phyloP scores from a whole-genome alignment of 2,888 invertebrate genomes.

The Gymnosoma rotundatum region DNA sequence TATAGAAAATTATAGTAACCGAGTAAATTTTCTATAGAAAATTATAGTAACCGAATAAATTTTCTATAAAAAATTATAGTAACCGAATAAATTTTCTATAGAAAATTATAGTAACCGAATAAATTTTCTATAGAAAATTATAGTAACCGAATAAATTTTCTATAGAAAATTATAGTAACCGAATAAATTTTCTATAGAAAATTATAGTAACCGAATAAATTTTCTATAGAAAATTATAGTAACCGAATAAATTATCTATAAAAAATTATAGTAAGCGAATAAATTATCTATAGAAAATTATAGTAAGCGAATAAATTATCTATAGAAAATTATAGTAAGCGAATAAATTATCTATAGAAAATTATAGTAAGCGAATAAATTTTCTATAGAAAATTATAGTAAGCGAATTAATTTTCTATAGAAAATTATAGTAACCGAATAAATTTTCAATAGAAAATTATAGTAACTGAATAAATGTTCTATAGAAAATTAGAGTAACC shows the following conservation, averaged over 20 bases:
- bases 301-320: background rate
- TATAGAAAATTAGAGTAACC: too few species aligned
- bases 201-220: background rate
- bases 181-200: background rate
- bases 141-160: background rate
- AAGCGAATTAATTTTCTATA: too few species aligned
- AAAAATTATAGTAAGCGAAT: background rate
- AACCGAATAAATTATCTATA: background rate
- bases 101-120: background rate
- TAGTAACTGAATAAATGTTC: too few species aligned
- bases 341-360: background rate
- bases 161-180: background rate
- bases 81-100: background rate
- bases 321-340: background rate
- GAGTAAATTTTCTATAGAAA: background rate
- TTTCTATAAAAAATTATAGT: background rate
- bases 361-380: background rate
- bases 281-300: background rate
- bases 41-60: too few species aligned
- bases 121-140: background rate
- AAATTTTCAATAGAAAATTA: too few species aligned
- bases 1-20: background rate
- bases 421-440: too few species aligned
- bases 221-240: background rate
- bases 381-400: background rate